Percentiles rank a stretch among this genome's conserved stretches.
These are phyloP conservation scores for Toxotes jaculatrix DNA, from an alignment of 2,113 vertebrate species.

Conservation along the genomic window DNA sequence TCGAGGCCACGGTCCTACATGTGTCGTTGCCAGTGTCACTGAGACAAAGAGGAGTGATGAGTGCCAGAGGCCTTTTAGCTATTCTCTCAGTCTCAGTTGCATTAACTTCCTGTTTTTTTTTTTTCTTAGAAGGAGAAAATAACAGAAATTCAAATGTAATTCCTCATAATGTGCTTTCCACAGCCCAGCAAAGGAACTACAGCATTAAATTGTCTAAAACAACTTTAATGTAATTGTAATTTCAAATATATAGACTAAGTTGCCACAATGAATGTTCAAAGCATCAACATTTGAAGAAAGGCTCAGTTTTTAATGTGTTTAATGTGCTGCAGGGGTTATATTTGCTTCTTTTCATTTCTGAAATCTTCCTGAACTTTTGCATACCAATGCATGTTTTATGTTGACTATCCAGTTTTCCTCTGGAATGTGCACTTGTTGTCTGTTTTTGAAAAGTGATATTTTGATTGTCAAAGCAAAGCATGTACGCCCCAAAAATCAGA, in stretches of 20 bases:
- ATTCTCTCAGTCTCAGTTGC: background rate
- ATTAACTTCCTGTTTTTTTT: constrained; percentile 13
- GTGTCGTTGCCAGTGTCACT: constrained; percentile 21
- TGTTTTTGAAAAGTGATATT: constrained; percentile 15
- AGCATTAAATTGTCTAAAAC: background rate
- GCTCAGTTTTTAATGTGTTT: too few species aligned
- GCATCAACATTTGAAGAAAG: background rate
- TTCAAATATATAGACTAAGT: background rate
- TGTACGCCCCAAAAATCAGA: background rate
- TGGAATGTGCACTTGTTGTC: constrained; percentile 2
- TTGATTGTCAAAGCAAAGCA: constrained; percentile 11
- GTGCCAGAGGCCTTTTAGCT: constrained; percentile 2
- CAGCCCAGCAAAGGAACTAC: background rate
- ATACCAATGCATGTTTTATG: background rate
- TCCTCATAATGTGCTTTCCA: background rate
- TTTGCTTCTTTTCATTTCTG: background rate
- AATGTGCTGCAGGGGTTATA: too few species aligned
- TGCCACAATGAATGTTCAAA: background rate
- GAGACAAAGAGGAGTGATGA: constrained; percentile 33
- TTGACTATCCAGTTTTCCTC: background rate
- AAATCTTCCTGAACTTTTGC: background rate
- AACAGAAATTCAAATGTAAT: background rate
- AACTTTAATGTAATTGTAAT: background rate
- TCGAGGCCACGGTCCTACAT: constrained; percentile 43
- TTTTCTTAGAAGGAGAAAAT: constrained; percentile 28